Percentiles rank a stretch among this genome's conserved stretches.
Evolutionary conservation across 2,113 vertebrate species (phyloP).

Genomic region (Setophaga coronata): DNA sequence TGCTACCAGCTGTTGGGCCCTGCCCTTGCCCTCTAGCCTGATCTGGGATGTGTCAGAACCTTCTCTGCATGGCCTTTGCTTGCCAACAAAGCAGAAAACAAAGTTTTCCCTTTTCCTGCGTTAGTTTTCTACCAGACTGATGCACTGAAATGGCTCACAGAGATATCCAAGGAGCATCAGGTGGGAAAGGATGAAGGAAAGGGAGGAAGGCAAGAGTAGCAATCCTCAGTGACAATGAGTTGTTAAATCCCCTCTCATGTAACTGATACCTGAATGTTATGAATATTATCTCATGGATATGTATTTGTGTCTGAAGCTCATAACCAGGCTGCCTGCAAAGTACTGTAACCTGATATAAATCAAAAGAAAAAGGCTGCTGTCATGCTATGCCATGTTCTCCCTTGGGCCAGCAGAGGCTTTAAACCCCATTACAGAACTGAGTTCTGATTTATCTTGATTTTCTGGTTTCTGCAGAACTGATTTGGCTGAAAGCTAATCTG

Average conservation of each 20-base stretch:
- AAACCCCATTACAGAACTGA: background rate
- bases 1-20: background rate
- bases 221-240: background rate
- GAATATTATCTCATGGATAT: background rate
- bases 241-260: background rate
- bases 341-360: background rate
- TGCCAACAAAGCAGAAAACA: background rate
- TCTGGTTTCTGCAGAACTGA: slow-evolving; percentile 34
- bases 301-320: background rate
- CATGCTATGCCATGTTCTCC: background rate
- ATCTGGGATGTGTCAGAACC: background rate
- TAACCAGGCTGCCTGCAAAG: background rate
- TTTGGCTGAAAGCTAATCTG: slow-evolving; percentile 50
- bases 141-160: background rate
- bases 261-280: background rate
- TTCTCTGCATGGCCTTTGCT: background rate
- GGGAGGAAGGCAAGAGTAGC: background rate
- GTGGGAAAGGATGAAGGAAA: background rate
- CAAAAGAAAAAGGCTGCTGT: background rate
- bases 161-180: background rate
- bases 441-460: slow-evolving; percentile 26
- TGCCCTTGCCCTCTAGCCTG: background rate
- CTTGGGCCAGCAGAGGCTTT: background rate
- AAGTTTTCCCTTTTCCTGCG: background rate
- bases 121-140: background rate